Evolutionary conservation across 2,797 vertebrate genomes (phyloP).

Genomic region (Sphaeramia orbicularis): DNA sequence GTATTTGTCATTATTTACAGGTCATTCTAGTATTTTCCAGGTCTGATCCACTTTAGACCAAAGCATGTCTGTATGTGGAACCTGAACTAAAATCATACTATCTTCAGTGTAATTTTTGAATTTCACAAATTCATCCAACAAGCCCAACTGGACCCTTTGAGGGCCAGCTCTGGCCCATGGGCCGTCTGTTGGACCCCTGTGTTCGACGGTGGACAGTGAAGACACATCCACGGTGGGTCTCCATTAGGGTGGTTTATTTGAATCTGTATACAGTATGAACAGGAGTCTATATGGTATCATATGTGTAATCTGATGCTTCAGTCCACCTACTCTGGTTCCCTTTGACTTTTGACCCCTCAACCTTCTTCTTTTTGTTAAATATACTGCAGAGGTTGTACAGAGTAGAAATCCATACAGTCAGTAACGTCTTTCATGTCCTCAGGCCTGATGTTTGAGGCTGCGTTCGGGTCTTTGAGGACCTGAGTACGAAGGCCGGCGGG

Average conservation of each 20-base stretch:
- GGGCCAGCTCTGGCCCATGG: not conserved
- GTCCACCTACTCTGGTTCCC: slow-evolving; percentile 28
- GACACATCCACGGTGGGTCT: slow-evolving; percentile 4
- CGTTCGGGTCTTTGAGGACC: not conserved
- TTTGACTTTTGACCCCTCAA: slow-evolving; percentile 43
- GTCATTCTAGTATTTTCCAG: no score
- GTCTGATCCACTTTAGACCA: no score
- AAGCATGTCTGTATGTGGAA: no score
- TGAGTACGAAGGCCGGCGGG: no score
- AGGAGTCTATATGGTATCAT: slow-evolving; percentile 75
- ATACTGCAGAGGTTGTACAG: slow-evolving; percentile 78
- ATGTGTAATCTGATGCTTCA: slow-evolving; percentile 55
- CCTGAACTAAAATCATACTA: no score
- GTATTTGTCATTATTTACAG: no score
- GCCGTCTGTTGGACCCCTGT: no score
- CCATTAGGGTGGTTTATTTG: slow-evolving; percentile 80
- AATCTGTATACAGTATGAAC: slow-evolving; percentile 83
- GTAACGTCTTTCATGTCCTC: slow-evolving; percentile 59
- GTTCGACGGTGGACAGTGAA: not conserved
- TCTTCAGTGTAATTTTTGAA: no score
- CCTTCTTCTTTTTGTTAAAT: slow-evolving; percentile 64
- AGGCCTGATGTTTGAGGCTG: slow-evolving; percentile 62
- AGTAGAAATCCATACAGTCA: slow-evolving; percentile 73
- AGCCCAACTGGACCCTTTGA: no score
- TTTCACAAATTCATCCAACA: no score